A percentile compares a stretch with the other conserved stretches of the same genome.
Evolutionary conservation across 1,140 invertebrate species (phyloP).

Genomic region (Halyomorpha halys): DNA sequence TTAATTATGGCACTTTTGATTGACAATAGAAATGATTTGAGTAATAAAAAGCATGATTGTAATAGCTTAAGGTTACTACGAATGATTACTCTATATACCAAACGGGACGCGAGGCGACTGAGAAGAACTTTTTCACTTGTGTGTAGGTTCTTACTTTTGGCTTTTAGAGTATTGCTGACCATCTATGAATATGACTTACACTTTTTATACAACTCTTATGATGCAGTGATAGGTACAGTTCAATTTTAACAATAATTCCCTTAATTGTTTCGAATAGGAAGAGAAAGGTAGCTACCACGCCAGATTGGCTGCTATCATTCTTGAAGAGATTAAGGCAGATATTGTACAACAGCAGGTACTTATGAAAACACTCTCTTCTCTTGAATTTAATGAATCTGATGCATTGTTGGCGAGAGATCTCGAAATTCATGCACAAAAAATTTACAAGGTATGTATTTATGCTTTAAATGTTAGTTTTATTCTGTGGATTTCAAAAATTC

Average conservation of each 20-base stretch:
- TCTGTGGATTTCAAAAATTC: not conserved
- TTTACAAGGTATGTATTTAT: not conserved
- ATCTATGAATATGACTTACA: too few relatives aligned
- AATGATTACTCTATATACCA: too few relatives aligned
- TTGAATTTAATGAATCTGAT: not conserved
- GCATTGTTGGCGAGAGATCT: not conserved
- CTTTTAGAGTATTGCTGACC: not conserved
- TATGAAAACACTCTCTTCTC: constrained; percentile 1
- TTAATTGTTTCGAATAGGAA: not conserved
- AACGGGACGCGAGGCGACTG: too few relatives aligned
- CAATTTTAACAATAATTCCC: not conserved
- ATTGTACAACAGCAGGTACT: not conserved
- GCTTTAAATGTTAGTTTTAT: not conserved
- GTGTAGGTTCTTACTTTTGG: too few relatives aligned
- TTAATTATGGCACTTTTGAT: too few relatives aligned
- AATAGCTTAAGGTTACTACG: too few relatives aligned
- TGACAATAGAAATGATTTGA: too few relatives aligned
- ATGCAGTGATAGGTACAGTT: too few relatives aligned
- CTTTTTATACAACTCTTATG: too few relatives aligned
- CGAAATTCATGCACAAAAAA: not conserved
- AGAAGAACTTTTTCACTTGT: too few relatives aligned
- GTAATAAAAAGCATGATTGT: too few relatives aligned
- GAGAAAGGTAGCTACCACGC: constrained; percentile 19
- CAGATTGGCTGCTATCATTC: not conserved
- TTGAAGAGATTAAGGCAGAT: constrained; percentile 3